phyloP scores from a whole-genome alignment of 2,888 invertebrate species.

The Metopia argyrocephala region DNA sequence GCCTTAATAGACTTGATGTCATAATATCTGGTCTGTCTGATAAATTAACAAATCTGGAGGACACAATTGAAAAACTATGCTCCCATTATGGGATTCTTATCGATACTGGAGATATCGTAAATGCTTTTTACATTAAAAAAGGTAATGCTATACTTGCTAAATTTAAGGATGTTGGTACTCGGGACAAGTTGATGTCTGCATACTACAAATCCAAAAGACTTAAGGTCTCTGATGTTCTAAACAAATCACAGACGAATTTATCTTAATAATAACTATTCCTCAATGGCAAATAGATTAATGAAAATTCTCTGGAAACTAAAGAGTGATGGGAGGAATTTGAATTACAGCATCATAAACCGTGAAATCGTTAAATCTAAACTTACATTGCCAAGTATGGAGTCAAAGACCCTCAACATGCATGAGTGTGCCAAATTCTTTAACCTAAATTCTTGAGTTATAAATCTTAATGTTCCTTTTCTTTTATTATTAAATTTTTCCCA shows the following conservation, averaged over 20 bases:
- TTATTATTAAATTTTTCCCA: too few relatives aligned
- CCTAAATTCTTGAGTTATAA: neutral
- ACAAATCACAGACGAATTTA: constrained; percentile 9
- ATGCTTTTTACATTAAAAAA: constrained; percentile 15
- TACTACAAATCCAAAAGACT: too few relatives aligned
- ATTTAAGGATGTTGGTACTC: too few relatives aligned
- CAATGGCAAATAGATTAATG: neutral
- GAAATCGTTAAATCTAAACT: neutral
- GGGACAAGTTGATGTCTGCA: too few relatives aligned
- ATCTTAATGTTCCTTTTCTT: too few relatives aligned
- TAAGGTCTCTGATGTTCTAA: neutral
- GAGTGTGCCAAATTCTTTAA: too few relatives aligned
- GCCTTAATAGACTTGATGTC: too few relatives aligned
- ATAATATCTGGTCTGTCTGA: too few relatives aligned
- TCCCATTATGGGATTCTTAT: neutral
- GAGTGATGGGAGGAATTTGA: too few relatives aligned
- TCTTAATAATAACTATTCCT: constrained; percentile 3
- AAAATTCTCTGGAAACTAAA: constrained; percentile 12
- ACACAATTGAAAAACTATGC: too few relatives aligned
- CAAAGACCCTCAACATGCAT: too few relatives aligned
- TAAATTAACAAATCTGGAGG: too few relatives aligned
- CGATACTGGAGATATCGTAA: neutral
- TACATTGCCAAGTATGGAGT: neutral
- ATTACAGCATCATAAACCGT: neutral
- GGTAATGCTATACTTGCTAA: neutral